A percentile compares a stretch with the other conserved stretches of the same genome.
phyloP scores from a whole-genome alignment of 2,113 vertebrate genomes.

The Dissostichus mawsoni region DNA sequence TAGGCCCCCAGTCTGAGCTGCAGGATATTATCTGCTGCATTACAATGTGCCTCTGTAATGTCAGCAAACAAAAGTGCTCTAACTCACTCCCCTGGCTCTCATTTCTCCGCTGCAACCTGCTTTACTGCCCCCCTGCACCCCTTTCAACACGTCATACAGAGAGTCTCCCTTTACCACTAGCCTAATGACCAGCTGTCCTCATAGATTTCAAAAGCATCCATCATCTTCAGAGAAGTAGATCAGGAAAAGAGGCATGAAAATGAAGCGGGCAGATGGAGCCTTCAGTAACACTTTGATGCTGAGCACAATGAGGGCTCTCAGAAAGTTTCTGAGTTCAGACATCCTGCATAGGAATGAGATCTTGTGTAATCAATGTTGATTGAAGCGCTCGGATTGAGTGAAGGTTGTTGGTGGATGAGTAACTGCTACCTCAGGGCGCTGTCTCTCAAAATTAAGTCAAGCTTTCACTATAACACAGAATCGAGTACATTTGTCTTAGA shows the following conservation, averaged over 20 bases:
- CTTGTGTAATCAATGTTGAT: constrained; percentile 27
- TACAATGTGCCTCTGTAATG: constrained; percentile 65
- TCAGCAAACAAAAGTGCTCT: constrained; percentile 47
- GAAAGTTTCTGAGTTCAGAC: constrained; percentile 27
- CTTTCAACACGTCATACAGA: not conserved
- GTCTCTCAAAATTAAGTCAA: constrained; percentile 31
- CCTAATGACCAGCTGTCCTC: constrained; percentile 68
- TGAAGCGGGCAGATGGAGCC: constrained; percentile 41
- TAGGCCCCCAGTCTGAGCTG: constrained; percentile 53
- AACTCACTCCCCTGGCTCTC: constrained; percentile 26
- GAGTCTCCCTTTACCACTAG: constrained; percentile 56
- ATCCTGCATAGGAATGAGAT: constrained; percentile 16
- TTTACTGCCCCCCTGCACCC: not conserved
- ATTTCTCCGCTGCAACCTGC: constrained; percentile 18
- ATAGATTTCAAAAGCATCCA: constrained; percentile 59
- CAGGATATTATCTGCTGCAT: constrained; percentile 70
- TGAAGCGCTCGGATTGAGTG: not conserved
- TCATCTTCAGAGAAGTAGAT: constrained; percentile 62
- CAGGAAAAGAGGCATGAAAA: constrained; percentile 45
- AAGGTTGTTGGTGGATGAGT: constrained; percentile 19
- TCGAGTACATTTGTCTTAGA: not conserved
- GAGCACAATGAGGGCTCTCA: constrained; percentile 13
- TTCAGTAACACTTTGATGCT: constrained; percentile 36
- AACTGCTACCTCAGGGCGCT: constrained; percentile 14
- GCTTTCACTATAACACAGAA: constrained; percentile 19